Evolutionary conservation across 2,888 invertebrate species (phyloP), one percentile per base, ranked within the genome.

Genomic region (Lepidocyrtinus sp.): DNA sequence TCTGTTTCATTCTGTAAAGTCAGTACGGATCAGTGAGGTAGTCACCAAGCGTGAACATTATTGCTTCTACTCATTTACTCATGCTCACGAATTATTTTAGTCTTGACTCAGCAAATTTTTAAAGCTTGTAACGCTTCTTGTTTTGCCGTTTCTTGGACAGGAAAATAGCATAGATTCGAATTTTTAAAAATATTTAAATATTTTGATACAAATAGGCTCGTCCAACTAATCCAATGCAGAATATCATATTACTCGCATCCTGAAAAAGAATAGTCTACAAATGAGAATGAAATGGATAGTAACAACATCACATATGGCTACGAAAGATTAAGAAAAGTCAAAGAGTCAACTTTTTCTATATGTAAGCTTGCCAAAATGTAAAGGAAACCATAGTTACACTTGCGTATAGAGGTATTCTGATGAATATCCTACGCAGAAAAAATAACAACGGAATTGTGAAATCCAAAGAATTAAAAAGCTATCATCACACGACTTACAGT

Each of bases 321-420:
- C n/a, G 63, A 61, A 59, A 24, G 61, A 68, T 68, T 46, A 26
- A 46, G 63, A 78, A 75, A 68, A 78, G 69, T 68, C 72, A 78
- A n/a, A 77, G 65, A 78, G 78, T 78, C 72, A 68, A 78, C 73
- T 73, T n/a, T n/a, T n/a, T n/a, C n/a, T 68, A 78, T 73, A 78
- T 73, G 78, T 78, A 72, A n/a, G 78, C 61, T 72, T 78, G 73
- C 78, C 78, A 78, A 78, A 22, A 59, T 21, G 59, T 21, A 21
- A 73, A 78, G 72, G 55, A 55, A 55, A 55, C 17, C 55, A 3
- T 17, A 12, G 17, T 55, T 55, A n/a, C n/a, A n/a, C n/a, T n/a
- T n/a, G n/a, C n/a, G n/a, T n/a, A 21, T 2, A 3, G 12, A 36
- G 36, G 12, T 21, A 21, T 21, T 7, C n/a, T 2, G 15, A 59